phyloP scores from a whole-genome alignment of 2,797 vertebrate species.

The Babyrousa celebensis region DNA sequence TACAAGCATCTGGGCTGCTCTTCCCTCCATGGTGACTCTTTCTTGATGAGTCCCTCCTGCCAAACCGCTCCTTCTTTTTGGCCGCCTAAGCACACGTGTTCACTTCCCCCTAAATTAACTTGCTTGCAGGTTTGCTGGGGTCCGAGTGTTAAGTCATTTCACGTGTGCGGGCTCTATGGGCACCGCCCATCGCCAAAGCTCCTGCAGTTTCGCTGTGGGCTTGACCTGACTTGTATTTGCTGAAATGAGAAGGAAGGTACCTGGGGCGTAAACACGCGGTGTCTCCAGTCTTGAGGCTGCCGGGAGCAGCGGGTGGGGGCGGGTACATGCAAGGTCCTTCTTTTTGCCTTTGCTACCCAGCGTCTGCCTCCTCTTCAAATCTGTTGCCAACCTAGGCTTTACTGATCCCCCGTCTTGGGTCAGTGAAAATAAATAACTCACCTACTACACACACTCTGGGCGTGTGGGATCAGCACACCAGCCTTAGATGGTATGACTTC shows the following conservation, averaged over 20 bases:
- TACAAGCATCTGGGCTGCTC: neutral
- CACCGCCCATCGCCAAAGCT: neutral
- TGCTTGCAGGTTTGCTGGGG: neutral
- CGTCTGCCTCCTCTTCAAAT: neutral
- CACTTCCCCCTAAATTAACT: neutral
- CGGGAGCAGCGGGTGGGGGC: too few species aligned
- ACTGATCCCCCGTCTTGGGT: neutral
- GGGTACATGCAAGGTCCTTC: neutral
- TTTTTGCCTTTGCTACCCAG: neutral
- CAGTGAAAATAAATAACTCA: neutral
- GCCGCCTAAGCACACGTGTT: neutral
- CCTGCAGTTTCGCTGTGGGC: neutral
- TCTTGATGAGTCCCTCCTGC: neutral
- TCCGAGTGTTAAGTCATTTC: slow-evolving; percentile 12
- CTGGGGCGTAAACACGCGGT: neutral
- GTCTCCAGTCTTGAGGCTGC: neutral
- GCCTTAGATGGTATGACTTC: accelerated
- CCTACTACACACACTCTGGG: neutral
- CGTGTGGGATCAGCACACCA: neutral
- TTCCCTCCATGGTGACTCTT: neutral
- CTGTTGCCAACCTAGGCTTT: neutral
- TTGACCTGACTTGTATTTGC: slow-evolving; percentile 51
- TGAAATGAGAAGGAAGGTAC: neutral
- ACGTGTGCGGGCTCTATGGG: neutral
- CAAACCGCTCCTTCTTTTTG: neutral